Evolutionary conservation across 2,113 vertebrate genomes (phyloP), one percentile per base, ranked within the genome.

Genomic region (Chrysemys picta): DNA sequence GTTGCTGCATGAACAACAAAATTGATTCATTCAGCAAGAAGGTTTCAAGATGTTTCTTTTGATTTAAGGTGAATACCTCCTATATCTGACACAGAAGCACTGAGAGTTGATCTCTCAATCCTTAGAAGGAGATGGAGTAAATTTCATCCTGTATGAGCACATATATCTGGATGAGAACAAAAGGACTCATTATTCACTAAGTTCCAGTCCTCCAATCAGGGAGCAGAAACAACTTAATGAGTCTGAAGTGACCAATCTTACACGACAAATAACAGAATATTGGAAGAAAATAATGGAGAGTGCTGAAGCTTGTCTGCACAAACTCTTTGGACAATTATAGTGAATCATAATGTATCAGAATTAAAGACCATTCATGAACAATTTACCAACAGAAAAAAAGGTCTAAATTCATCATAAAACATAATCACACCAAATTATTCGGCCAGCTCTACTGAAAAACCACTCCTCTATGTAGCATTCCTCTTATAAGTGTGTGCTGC

Each of bases 21-120:
- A 47, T 12, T 75, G 80, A 49, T 72, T 25, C 1, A 0, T 52
- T 85, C 38, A 84, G 13, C 65, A 88, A 21, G 49, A 69, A 80
- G 80, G 65, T 59, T 75, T 80, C 29, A 24, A 69, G 6, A 42
- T 89, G 87, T 14, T 25, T 47, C 65, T 14, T 42, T 27, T 57
- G 76, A 45, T 45, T 95, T 82, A 4, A 17, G 65, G 38, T 80
- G 50, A 54, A 78, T 50, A 19, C 13, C 27, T 93, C 5, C 76
- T 13, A 54, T 2, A 12, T 82, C 42, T 47, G 16, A 69, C 13
- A 6, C 0, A 1, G 4, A 11, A 86, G 17, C 49, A 5, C 17
- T 3, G 69, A 19, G 62, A 69, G 27, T 49, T 38, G 57, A 27
- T n/a, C 5, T 13, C 12, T 10, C 1, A 72, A 9, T 21, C 65